Evolutionary conservation across 2,113 vertebrate species (phyloP).

Genomic region (Heptranchias perlo): DNA sequence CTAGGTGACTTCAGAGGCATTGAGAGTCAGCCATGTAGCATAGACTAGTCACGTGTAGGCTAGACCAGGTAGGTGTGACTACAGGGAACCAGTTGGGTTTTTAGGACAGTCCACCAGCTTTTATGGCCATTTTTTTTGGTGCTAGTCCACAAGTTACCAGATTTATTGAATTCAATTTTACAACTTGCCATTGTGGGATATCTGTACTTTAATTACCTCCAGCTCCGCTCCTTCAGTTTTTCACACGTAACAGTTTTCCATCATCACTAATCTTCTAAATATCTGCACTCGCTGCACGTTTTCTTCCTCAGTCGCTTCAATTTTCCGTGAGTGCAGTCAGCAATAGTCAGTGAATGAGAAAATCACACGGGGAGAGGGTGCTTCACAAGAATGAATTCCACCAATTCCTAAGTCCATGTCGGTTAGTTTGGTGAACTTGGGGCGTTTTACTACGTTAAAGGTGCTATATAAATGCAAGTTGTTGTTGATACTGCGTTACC

Average conservation of each 20-base stretch:
- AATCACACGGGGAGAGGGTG: neutral
- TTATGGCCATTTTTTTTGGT: neutral
- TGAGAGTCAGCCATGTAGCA: neutral
- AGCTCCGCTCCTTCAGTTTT: neutral
- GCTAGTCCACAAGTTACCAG: neutral
- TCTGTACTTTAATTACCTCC: neutral
- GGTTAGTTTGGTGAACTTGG: neutral
- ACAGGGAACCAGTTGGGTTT: neutral
- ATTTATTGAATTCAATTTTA: neutral
- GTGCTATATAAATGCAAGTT: neutral
- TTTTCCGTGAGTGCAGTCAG: neutral
- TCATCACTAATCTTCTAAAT: neutral
- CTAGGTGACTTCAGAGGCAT: neutral
- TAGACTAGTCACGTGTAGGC: neutral
- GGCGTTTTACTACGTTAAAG: neutral
- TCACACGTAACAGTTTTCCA: neutral
- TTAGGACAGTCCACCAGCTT: neutral
- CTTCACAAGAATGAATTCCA: neutral
- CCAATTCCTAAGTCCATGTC: neutral
- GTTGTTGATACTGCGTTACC: neutral
- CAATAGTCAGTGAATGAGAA: neutral
- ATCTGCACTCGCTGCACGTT: neutral
- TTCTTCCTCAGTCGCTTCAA: neutral
- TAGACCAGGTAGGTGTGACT: neutral
- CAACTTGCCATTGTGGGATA: neutral